Conservation (phyloP, 2,113 vertebrate species). For the Psilopsiagon aurifrons region DNA sequence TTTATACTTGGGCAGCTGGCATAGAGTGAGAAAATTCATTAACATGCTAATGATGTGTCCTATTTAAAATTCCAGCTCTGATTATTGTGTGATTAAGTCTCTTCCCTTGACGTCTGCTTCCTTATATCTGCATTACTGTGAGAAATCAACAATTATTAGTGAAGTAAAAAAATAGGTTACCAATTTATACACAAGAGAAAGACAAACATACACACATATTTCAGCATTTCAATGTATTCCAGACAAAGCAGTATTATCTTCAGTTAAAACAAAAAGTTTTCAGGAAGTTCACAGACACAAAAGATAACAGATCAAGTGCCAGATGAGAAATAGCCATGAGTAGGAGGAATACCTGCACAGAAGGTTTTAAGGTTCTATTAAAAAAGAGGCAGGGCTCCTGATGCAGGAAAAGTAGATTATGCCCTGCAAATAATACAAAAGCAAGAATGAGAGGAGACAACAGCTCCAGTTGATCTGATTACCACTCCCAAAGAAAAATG, state of each 20-base stretch:
- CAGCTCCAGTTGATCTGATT: not conserved
- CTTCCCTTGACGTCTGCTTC: conserved; percentile 68
- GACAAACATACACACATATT: conserved; percentile 10
- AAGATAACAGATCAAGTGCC: not conserved
- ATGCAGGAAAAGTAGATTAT: not conserved
- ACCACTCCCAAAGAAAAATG: not conserved
- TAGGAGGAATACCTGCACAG: not conserved
- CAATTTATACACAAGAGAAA: conserved; percentile 39
- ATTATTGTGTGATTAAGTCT: conserved; percentile 78
- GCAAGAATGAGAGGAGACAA: not conserved
- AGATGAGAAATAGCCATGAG: not conserved
- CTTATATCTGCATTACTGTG: conserved; percentile 62
- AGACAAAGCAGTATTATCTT: not conserved
- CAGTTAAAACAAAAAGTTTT: not conserved
- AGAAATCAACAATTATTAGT: conserved; percentile 72
- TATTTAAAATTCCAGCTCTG: conserved; percentile 77
- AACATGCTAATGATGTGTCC: conserved; percentile 75
- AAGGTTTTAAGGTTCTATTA: not conserved
- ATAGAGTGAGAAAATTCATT: conserved; percentile 71
- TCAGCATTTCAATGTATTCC: not conserved
- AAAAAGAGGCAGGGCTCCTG: not conserved
- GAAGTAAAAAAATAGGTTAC: conserved; percentile 60
- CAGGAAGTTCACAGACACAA: not conserved
- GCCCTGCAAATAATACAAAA: not conserved
- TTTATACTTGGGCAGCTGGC: conserved; percentile 68